Evolutionary conservation across 2,113 vertebrate species (phyloP).

Genomic region (Sapajus apella): DNA sequence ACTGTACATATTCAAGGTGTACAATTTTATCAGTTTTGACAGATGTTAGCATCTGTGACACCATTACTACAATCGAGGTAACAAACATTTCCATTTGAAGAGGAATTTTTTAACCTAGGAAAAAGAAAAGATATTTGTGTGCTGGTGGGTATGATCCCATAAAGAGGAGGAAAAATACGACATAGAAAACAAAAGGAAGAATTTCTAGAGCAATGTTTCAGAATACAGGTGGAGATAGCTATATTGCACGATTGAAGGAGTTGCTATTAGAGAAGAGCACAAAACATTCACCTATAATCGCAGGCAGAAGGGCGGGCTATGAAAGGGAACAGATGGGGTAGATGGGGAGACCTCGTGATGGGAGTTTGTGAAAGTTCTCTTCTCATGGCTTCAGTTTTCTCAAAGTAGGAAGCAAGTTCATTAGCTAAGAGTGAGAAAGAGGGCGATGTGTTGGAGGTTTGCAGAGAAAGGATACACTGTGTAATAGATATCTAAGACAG

Average conservation of each 20-base stretch:
- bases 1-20: neutral
- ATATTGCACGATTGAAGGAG: neutral
- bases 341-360: neutral
- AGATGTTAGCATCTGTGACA: too few species aligned
- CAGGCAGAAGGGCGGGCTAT: neutral
- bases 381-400: neutral
- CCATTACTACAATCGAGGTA: neutral
- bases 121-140: neutral
- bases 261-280: neutral
- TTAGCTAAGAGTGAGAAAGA: neutral
- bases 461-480: neutral
- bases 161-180: neutral
- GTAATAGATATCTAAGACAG: too few species aligned
- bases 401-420: neutral
- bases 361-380: neutral
- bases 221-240: neutral
- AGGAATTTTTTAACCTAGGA: neutral
- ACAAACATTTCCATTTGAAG: neutral
- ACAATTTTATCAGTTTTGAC: neutral
- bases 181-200: neutral
- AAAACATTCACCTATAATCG: neutral
- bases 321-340: neutral
- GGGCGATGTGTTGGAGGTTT: neutral
- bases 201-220: neutral
- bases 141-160: neutral